Conservation (phyloP, 2,797 vertebrate genomes). For the Catamblyrhynchus diadema region DNA sequence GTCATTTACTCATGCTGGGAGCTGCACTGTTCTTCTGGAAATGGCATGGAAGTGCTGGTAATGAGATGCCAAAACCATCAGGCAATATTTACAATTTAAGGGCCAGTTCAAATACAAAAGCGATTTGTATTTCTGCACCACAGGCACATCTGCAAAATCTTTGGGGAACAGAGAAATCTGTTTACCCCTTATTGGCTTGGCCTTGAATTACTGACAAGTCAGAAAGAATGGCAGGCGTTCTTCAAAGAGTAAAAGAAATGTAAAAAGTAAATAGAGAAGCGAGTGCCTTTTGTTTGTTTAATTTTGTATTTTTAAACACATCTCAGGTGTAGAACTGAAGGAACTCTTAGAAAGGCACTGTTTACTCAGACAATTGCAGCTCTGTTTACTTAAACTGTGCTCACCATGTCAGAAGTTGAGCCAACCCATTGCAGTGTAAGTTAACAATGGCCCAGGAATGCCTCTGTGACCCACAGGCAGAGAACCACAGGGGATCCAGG, state of each 20-base stretch:
- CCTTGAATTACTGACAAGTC: neutral
- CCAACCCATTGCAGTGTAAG: neutral
- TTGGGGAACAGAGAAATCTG: neutral
- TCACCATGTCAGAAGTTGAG: neutral
- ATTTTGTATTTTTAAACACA: neutral
- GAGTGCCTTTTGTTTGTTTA: neutral
- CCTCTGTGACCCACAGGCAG: neutral
- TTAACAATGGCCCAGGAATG: neutral
- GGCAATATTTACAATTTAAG: constrained; percentile 6
- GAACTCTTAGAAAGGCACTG: neutral
- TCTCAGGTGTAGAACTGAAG: neutral
- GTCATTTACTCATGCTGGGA: constrained; percentile 30
- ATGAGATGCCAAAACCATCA: constrained; percentile 34
- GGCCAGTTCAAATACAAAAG: constrained; percentile 3
- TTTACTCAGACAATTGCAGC: neutral
- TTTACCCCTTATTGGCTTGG: neutral
- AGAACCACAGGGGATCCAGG: neutral
- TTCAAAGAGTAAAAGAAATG: neutral
- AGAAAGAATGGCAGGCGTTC: neutral
- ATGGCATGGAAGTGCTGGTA: neutral
- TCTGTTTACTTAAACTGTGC: neutral
- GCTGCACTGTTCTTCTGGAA: constrained; percentile 23
- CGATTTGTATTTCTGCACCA: constrained; percentile 1
- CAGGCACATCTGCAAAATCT: neutral
- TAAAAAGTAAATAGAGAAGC: neutral